These are phyloP conservation scores for Emys orbicularis DNA, from an alignment of 2,797 vertebrate species.

Conservation along the genomic window DNA sequence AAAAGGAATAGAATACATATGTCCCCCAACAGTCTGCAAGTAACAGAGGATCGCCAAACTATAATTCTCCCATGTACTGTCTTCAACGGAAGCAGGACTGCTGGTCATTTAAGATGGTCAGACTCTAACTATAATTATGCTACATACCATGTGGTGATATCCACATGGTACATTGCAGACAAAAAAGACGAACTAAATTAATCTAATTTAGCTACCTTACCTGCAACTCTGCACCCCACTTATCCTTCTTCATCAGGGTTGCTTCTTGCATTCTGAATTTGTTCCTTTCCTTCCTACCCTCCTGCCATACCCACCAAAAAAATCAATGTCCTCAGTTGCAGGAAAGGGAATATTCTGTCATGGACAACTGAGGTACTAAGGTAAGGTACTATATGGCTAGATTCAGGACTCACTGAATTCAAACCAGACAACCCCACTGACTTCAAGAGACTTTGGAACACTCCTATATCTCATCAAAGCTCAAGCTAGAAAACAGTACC, in stretches of 20 bases:
- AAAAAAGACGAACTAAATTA: rapidly evolving
- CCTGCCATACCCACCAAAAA: not conserved
- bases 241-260: not conserved
- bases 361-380: not conserved
- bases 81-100: not conserved
- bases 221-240: not conserved
- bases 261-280: too few species aligned
- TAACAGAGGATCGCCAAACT: not conserved
- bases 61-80: not conserved
- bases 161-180: not conserved
- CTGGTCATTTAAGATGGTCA: not conserved
- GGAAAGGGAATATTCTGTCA: not conserved
- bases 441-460: not conserved
- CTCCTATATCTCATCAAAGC: not conserved
- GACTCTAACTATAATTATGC: not conserved
- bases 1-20: not conserved
- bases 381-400: not conserved
- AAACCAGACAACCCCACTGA: not conserved
- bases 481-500: not conserved
- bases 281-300: not conserved
- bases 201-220: not conserved
- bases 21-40: not conserved
- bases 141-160: rapidly evolving
- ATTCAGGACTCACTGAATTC: not conserved
- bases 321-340: not conserved